Evolutionary conservation across 2,797 vertebrate genomes (phyloP).

Genomic region (Nyctibius grandis): DNA sequence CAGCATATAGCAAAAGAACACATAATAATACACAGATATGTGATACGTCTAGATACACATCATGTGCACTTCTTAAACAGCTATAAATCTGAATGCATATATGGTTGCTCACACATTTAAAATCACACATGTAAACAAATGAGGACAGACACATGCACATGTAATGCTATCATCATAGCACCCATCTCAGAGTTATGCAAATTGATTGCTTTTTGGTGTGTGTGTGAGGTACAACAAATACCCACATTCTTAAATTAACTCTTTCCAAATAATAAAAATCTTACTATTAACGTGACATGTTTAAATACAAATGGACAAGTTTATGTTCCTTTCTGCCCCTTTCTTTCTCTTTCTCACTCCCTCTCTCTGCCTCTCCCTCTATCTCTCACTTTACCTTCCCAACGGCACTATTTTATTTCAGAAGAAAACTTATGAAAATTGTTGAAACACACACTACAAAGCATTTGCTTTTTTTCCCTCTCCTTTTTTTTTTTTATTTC

Average conservation of each 20-base stretch:
- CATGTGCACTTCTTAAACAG: neutral
- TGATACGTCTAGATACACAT: neutral
- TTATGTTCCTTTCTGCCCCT: slow-evolving; percentile 34
- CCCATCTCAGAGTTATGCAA: neutral
- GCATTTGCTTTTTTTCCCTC: slow-evolving; percentile 56
- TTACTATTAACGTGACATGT: neutral
- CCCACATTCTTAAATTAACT: neutral
- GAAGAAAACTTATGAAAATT: slow-evolving; percentile 83
- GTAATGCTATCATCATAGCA: neutral
- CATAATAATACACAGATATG: neutral
- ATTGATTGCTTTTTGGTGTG: neutral
- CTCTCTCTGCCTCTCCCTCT: slow-evolving; percentile 28
- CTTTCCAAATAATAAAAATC: slow-evolving; percentile 23
- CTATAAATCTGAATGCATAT: neutral
- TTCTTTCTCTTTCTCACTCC: slow-evolving; percentile 35
- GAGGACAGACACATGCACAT: neutral
- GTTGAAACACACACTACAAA: slow-evolving; percentile 80
- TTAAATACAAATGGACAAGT: slow-evolving; percentile 44
- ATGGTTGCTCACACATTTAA: neutral
- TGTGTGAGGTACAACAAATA: neutral
- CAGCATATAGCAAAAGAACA: neutral
- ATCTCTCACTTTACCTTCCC: slow-evolving; percentile 73
- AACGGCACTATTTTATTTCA: slow-evolving; percentile 76
- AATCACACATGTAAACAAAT: slow-evolving; percentile 11
- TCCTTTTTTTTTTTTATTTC: slow-evolving; percentile 56